Conservation (phyloP, 2,888 invertebrate genomes). For the Watsonalla cultraria region DNA sequence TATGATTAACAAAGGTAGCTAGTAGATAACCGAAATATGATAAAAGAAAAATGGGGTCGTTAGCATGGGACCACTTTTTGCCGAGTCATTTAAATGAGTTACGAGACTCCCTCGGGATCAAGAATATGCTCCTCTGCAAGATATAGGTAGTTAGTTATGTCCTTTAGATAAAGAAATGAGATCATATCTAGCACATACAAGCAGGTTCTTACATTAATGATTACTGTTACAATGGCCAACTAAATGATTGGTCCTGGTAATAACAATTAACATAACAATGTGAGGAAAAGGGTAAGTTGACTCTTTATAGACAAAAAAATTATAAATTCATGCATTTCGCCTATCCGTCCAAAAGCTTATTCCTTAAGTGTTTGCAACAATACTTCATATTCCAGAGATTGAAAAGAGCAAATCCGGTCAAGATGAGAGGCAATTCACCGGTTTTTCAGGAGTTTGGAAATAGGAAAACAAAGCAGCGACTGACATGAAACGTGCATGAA, state of each 20-base stretch:
- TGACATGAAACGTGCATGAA: slow-evolving; percentile 9
- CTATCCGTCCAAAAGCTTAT: too few species aligned
- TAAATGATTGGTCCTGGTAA: too few species aligned
- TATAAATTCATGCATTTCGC: too few species aligned
- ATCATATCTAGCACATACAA: too few species aligned
- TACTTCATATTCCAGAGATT: not conserved
- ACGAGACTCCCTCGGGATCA: not conserved
- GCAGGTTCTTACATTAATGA: too few species aligned
- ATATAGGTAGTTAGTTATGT: not conserved
- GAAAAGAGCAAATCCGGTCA: slow-evolving; percentile 12
- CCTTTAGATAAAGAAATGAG: not conserved
- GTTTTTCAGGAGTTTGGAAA: slow-evolving; percentile 43
- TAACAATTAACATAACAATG: too few species aligned
- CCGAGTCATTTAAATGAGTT: not conserved
- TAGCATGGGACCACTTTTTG: not conserved
- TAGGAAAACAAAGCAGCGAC: slow-evolving; percentile 35
- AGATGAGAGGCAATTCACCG: slow-evolving; percentile 24
- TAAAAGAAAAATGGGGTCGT: not conserved
- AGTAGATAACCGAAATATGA: not conserved
- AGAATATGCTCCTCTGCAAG: not conserved
- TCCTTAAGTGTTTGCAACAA: too few species aligned
- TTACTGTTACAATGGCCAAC: too few species aligned
- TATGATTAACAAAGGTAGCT: not conserved
- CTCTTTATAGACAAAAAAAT: too few species aligned
- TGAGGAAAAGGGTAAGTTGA: too few species aligned